phyloP scores from a whole-genome alignment of 2,888 invertebrate genomes.

The Ornithoptera priamus region DNA sequence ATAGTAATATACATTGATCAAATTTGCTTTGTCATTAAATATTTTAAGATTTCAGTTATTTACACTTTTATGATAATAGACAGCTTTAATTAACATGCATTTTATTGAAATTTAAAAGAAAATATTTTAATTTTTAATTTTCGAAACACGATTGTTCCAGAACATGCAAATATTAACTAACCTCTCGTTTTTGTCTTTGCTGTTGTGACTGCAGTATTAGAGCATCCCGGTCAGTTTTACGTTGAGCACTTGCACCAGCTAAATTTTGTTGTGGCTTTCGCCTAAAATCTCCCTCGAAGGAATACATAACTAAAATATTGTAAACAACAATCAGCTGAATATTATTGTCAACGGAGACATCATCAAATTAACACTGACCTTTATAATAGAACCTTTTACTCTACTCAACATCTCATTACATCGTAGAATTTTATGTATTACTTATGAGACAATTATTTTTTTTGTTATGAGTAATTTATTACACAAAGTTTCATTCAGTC shows the following conservation, averaged over 20 bases:
- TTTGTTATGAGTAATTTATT: constrained; percentile 6
- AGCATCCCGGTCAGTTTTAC: constrained; percentile 83
- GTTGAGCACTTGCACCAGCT: constrained; percentile 89
- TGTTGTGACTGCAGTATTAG: constrained; percentile 89
- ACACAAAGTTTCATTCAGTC: neutral
- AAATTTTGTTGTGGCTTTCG: constrained; percentile 93
- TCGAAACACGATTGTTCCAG: neutral
- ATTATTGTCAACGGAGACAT: constrained; percentile 33
- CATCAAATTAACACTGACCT: constrained; percentile 36
- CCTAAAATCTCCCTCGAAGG: constrained; percentile 95
- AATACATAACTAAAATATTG: constrained; percentile 74
- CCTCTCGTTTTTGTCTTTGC: constrained; percentile 93
- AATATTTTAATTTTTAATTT: neutral
- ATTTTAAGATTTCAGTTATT: neutral
- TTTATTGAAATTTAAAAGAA: neutral
- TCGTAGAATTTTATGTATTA: constrained; percentile 4
- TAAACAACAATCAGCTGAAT: constrained; percentile 53
- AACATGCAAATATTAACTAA: constrained; percentile 46
- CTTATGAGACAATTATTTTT: constrained; percentile 1
- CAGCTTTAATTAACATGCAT: neutral
- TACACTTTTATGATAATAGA: neutral
- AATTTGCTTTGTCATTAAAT: constrained; percentile 22
- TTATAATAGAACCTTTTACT: constrained; percentile 10
- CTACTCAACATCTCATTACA: constrained; percentile 23
- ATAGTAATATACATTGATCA: neutral